Evolutionary conservation across 1,140 invertebrate species (phyloP).

Genomic region (Kradibia gibbosae): DNA sequence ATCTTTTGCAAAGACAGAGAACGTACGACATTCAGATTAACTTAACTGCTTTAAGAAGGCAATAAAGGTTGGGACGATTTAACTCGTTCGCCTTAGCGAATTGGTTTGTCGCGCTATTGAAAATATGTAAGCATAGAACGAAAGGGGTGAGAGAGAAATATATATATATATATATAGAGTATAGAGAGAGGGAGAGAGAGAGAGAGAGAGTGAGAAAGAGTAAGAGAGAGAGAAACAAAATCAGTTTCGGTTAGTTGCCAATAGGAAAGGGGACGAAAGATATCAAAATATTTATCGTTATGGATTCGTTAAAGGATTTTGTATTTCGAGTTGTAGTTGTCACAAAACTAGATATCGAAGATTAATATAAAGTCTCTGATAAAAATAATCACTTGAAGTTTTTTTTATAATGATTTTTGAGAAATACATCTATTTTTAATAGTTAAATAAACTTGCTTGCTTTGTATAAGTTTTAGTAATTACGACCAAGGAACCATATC

Average conservation of each 20-base stretch:
- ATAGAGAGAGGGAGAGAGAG: background rate
- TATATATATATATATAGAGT: too few species aligned
- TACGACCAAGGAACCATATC: too few species aligned
- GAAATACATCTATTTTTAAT: too few species aligned
- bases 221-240: background rate
- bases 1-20: slow-evolving; percentile 24
- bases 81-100: slow-evolving; percentile 66
- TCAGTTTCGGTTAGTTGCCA: slow-evolving; percentile 4
- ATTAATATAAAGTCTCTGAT: too few species aligned
- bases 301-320: background rate
- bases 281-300: background rate
- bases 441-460: too few species aligned
- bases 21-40: slow-evolving; percentile 64
- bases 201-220: background rate
- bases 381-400: too few species aligned
- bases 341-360: too few species aligned
- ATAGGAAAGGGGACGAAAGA: slow-evolving; percentile 3
- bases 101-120: background rate
- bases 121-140: background rate
- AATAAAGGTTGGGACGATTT: slow-evolving; percentile 71
- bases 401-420: too few species aligned
- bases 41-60: slow-evolving; percentile 71
- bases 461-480: too few species aligned
- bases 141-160: background rate
- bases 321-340: too few species aligned